Evolutionary conservation across 2,113 vertebrate genomes (phyloP).

Genomic region (Epinephelus lanceolatus): DNA sequence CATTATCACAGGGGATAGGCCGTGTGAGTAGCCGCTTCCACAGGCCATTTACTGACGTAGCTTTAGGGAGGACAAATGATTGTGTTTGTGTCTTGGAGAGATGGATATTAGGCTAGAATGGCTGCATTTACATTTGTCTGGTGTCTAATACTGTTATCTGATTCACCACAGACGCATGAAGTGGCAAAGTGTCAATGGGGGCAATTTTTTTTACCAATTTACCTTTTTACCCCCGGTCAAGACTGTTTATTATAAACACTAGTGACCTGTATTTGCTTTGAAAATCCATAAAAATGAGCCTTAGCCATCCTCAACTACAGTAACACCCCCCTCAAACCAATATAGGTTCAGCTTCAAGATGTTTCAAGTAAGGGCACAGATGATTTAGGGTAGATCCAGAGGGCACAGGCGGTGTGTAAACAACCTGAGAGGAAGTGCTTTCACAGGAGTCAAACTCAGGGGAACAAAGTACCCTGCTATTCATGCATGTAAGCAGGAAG

Average conservation of each 20-base stretch:
- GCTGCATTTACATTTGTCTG: not conserved
- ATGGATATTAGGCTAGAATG: not conserved
- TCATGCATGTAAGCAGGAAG: constrained; percentile 7
- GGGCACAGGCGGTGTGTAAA: not conserved
- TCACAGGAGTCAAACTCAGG: not conserved
- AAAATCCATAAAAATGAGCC: not conserved
- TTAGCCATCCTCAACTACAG: not conserved
- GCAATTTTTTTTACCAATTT: not conserved
- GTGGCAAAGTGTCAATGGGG: not conserved
- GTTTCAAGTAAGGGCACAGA: not conserved
- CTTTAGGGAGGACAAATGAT: not conserved
- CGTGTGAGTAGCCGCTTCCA: not conserved
- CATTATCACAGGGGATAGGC: not conserved
- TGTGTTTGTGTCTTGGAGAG: not conserved
- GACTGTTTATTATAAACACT: not conserved
- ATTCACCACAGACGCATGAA: not conserved
- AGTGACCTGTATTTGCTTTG: not conserved
- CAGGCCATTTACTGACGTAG: not conserved
- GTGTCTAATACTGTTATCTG: not conserved
- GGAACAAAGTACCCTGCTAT: not conserved
- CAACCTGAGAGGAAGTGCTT: not conserved
- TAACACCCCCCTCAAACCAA: too few relatives aligned
- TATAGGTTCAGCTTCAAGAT: not conserved
- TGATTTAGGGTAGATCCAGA: not conserved
- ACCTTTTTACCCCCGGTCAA: not conserved